Evolutionary conservation across 2,888 invertebrate species (phyloP).

Genomic region (Drosophila parthenogenetica): DNA sequence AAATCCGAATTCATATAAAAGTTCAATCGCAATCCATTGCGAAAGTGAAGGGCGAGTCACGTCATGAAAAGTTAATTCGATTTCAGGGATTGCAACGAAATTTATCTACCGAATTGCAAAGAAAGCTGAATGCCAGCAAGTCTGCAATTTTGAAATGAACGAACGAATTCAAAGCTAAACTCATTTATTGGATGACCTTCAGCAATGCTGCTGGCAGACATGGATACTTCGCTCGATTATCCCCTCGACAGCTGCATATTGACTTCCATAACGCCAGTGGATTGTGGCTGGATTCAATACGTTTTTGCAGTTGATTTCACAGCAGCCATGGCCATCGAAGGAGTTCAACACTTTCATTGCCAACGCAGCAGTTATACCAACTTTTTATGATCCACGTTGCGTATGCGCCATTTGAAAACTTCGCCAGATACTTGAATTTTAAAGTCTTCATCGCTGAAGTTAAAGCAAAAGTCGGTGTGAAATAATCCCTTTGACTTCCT

Average conservation of each 20-base stretch:
- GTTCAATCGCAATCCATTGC: conserved; percentile 10
- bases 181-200: conserved; percentile 14
- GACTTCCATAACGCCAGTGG: conserved; percentile 20
- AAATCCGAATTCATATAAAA: background rate
- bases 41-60: background rate
- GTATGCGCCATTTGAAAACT: conserved; percentile 17
- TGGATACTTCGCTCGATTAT: background rate
- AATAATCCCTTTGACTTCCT: conserved; percentile 21
- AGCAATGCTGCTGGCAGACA: conserved; percentile 30
- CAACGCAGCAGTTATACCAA: conserved; percentile 12
- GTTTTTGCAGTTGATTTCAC: conserved; percentile 14
- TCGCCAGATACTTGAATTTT: background rate
- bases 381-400: conserved; percentile 18
- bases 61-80: conserved; percentile 37
- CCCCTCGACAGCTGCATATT: conserved; percentile 27
- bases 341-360: conserved; percentile 2
- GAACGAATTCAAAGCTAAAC: conserved; percentile 17
- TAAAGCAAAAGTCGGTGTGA: background rate
- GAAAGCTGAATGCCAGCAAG: background rate
- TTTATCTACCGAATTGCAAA: conserved; percentile 6
- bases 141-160: conserved; percentile 4
- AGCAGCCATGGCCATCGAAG: conserved; percentile 11
- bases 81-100: conserved; percentile 13
- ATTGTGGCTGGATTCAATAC: conserved; percentile 5
- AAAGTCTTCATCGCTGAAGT: conserved; percentile 7